Base-by-base conservation (phyloP, 2,888 invertebrate genomes). In the Charanyca ferruginea region DNA sequence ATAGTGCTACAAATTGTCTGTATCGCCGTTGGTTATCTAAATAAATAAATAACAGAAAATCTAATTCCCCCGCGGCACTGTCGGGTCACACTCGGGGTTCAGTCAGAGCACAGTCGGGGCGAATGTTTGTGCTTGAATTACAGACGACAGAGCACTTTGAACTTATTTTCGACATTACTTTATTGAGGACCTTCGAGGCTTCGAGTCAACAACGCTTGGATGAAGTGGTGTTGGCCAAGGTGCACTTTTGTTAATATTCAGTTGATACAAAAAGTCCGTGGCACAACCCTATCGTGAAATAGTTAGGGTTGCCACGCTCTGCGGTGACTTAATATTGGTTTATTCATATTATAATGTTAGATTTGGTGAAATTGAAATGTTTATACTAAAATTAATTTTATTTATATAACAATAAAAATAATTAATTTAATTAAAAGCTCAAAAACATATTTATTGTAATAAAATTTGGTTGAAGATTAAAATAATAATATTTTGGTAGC, bases 101-200 rank as follows among this genome's bases (percentile, higher is more conserved):
- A n/a, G n/a, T n/a, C n/a, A n/a, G n/a, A n/a, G n/a, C n/a, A 23
- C 8, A 49, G 47, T 18, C 44, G 32, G 42, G 41, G 48, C 42
- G 44, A 16, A 22, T 61, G 65, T 61, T 68, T 49, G 47, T 54
- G 54, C 45, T 52, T 59, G 41, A 42, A 65, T 57, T 25, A 54
- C 71, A 72, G 72, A n/a, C 41, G 59, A 32, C 32, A 32, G 68
- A 67, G 51, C 28, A 49, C 79, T 78, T 80, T 78, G 78, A 80
- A 67, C 63, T 35, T 71, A 57, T 62, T 66, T 62, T 58, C 41
- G 47, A 73, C 78, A 66, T 73, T 67, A 78, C 80, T 80, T 68
- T 77, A 57, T 48, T 53, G 47, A 49, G 59, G 53, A 48, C 64
- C 66, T 58, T 47, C 47, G 23, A 64, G 38, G 61, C 66, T 58